Evolutionary conservation across 23 tunicate genomes (phyloP), one percentile per base, ranked within the genome.

Genomic region (Pegea sp.): DNA sequence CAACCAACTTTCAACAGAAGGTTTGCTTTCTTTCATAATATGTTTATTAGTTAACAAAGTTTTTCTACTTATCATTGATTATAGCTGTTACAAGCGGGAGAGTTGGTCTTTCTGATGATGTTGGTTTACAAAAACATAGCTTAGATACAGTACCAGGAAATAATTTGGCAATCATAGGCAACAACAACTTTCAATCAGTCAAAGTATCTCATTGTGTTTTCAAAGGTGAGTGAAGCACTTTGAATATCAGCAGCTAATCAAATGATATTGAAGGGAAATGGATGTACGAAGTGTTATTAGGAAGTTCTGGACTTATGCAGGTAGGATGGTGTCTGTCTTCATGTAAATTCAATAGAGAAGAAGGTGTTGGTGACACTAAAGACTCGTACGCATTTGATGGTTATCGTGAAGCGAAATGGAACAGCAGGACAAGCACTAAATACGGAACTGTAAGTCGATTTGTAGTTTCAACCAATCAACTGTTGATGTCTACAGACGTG

Each of bases 361-460:
- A 84, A 33, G 95, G 95, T 42, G 95, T 74, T 13, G 95, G 95
- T 0, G 95, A 84, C 42, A 84, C 95, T 8, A 58, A 34, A 24
- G 33, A 68, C 53, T 84, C 95, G 2, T 84, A 65, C 31, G 95
- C 95, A 22, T 72, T 61, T 30, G 95, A 84, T 48, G 95, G 95
- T 7, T 84, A 84, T 72, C 46, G 95, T 27, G 80, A 84, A 28
- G 66, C 95, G 1, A 84, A 84, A 59, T 84, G 95, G 95, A 73
- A 52, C 26, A 43, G 70, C 30, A 68, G 95, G 38, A 57, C 29
- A 31, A 84, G 70, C 64, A 56, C 69, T 11, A 73, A 73, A 52
- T 84, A 73, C 51, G 95, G 95, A 22, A 71, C 69, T 63, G 95
- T 73, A 55, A 49, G 67, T 20, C n/a, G n/a, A n/a, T n/a, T n/a